A percentile compares a stretch with the other conserved stretches of the same genome.
Conservation (phyloP, 2,888 invertebrate genomes). For the Dynastes tityus region DNA sequence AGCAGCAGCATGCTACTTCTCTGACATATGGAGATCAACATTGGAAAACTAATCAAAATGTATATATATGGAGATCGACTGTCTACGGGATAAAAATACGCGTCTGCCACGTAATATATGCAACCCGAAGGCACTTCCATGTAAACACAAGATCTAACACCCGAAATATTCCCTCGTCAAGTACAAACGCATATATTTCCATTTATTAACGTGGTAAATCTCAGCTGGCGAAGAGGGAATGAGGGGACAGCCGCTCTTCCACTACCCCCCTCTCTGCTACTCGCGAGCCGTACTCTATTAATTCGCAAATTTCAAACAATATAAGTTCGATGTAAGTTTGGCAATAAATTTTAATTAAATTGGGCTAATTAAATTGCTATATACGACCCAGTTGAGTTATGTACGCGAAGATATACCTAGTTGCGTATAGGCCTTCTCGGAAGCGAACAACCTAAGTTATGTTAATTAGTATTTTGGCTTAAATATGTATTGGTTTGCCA, state of each 20-base stretch:
- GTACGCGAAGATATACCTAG: conserved; percentile 10
- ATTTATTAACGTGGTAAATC: conserved; percentile 35
- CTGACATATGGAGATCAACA: conserved; percentile 23
- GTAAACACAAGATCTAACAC: conserved; percentile 31
- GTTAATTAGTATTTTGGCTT: conserved; percentile 2
- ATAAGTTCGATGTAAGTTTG: conserved; percentile 34
- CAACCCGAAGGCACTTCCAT: conserved; percentile 18
- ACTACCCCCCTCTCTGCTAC: too few relatives aligned
- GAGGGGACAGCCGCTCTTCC: not conserved
- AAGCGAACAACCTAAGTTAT: not conserved
- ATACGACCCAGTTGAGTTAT: not conserved
- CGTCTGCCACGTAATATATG: conserved; percentile 32
- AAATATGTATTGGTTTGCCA: not conserved
- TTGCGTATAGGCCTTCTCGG: not conserved
- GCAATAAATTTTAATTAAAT: conserved; percentile 41
- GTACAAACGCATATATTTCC: conserved; percentile 38
- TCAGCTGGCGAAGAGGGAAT: not conserved
- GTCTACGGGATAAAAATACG: conserved; percentile 13
- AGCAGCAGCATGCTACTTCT: not conserved
- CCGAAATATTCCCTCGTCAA: conserved; percentile 37
- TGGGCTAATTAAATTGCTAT: conserved; percentile 20
- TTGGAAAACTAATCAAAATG: conserved; percentile 26
- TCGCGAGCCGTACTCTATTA: not conserved
- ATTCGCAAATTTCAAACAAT: conserved; percentile 27
- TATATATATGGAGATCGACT: conserved; percentile 18